Base-by-base conservation (phyloP, 2,888 invertebrate species). In the Phragmatobia fuliginosa region DNA sequence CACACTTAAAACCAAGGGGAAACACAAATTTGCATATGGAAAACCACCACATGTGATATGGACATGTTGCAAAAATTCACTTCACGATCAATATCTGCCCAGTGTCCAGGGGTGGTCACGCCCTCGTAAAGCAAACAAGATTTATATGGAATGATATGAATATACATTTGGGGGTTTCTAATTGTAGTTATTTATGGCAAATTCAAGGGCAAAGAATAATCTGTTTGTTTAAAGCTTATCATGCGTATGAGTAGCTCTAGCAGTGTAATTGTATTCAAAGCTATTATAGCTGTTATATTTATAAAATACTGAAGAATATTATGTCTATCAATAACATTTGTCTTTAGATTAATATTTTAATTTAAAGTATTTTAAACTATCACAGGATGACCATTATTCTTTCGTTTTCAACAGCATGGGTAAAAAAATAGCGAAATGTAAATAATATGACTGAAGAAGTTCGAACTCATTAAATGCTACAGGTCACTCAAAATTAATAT, bases 1-100 rank as follows among this genome's bases (percentile, higher is more conserved):
- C 93, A 92, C 85, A 89, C 88, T 91, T 90, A 89, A 90, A 91
- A 91, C 90, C 87, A 79, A 88, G 92, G 92, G 93, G 88, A 80
- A 82, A 89, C 89, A 88, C 87, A 90, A 85, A 94, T 94, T 94
- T 94, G 92, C 94, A 94, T 94, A 93, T 90, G 93, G 91, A 91
- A 91, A 91, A 90, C 83, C 85, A 88, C 86, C 90, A 87, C 91
- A 92, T 91, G 91, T 92, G 91, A 88, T 90, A 84, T 81, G 81
- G 77, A 76, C 61, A 73, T 80, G 77, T 78, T 77, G 84, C 83
- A 83, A 83, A 86, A 84, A 85, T 85, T 82, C 74, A 58, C 62
- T 66, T 31, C 38, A 31, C 72, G 82, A 83, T 82, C 82, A 71
- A 82, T 82, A 82, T 72, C 73, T 77, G 75, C 72, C 83, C 77